Evolutionary conservation across 1,140 invertebrate genomes (phyloP).

Genomic region (Temnothorax curvispinosus): DNA sequence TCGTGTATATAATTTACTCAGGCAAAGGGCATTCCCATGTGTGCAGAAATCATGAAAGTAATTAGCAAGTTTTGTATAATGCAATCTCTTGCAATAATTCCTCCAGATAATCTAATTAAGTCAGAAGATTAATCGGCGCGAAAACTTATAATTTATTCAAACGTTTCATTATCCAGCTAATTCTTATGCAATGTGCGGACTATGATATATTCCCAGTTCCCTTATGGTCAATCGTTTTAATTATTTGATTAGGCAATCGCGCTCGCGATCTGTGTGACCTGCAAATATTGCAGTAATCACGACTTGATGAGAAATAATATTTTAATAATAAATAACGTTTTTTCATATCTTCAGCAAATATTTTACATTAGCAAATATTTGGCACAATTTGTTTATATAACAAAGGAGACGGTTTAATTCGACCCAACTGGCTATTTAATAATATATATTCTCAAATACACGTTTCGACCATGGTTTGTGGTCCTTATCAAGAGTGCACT

Average conservation of each 20-base stretch:
- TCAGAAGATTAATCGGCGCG: neutral
- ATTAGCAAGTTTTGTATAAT: conserved; percentile 46
- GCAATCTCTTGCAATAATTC: neutral
- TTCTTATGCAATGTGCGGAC: conserved; percentile 24
- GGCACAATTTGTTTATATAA: neutral
- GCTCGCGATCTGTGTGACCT: neutral
- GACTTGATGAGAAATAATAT: neutral
- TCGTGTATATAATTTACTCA: conserved; percentile 29
- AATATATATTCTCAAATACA: too few relatives aligned
- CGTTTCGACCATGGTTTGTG: too few relatives aligned
- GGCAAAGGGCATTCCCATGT: neutral
- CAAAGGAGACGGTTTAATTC: too few relatives aligned
- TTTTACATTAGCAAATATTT: neutral
- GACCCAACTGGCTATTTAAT: too few relatives aligned
- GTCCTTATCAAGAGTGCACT: too few relatives aligned
- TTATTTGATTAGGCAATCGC: conserved; percentile 20
- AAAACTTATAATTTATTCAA: conserved; percentile 12
- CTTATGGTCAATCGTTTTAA: conserved; percentile 7
- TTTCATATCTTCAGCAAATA: neutral
- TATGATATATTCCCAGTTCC: neutral
- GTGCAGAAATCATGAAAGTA: conserved; percentile 20
- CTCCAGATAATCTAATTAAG: neutral
- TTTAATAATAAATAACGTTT: neutral
- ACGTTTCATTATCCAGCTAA: neutral
- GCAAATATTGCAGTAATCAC: neutral